These are phyloP conservation scores for Ctenochaetus hawaiiensis DNA, from an alignment of 2,797 vertebrate genomes.

Conservation along the genomic window DNA sequence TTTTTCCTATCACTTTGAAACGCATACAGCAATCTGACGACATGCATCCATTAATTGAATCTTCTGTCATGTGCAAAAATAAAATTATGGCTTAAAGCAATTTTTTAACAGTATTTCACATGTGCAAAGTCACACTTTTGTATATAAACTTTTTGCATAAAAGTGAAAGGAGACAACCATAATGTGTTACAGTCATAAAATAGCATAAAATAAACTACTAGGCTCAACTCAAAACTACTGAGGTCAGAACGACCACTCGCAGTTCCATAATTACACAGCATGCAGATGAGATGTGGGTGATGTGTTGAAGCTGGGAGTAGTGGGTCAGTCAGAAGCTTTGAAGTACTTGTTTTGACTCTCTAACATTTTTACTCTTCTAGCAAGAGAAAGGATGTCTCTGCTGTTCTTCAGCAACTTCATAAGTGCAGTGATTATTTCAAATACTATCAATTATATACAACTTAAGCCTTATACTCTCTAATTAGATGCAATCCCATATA, in stretches of 20 bases:
- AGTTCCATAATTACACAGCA: constrained; percentile 36
- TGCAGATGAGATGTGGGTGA: constrained; percentile 22
- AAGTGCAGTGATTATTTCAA: not conserved
- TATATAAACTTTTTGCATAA: no score
- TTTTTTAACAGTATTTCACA: constrained; percentile 20
- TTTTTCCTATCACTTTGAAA: not conserved
- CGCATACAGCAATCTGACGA: not conserved
- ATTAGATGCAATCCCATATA: not conserved
- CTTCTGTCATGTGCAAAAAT: not conserved
- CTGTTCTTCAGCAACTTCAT: not conserved
- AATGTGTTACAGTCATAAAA: constrained; percentile 43
- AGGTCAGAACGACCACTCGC: constrained; percentile 18
- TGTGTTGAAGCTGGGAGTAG: constrained; percentile 30
- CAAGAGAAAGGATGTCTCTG: not conserved
- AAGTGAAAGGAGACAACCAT: constrained; percentile 21
- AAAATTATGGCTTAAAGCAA: constrained; percentile 21
- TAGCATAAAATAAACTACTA: constrained; percentile 22
- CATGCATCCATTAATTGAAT: not conserved
- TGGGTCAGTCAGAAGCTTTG: constrained; percentile 19
- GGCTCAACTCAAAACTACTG: constrained; percentile 15
- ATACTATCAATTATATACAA: not conserved
- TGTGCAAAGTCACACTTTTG: constrained; percentile 5
- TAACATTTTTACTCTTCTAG: not conserved
- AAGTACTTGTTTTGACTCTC: not conserved
- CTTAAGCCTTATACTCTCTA: not conserved